Conservation (phyloP, 1,140 invertebrate genomes). For the Cydia pomonella region DNA sequence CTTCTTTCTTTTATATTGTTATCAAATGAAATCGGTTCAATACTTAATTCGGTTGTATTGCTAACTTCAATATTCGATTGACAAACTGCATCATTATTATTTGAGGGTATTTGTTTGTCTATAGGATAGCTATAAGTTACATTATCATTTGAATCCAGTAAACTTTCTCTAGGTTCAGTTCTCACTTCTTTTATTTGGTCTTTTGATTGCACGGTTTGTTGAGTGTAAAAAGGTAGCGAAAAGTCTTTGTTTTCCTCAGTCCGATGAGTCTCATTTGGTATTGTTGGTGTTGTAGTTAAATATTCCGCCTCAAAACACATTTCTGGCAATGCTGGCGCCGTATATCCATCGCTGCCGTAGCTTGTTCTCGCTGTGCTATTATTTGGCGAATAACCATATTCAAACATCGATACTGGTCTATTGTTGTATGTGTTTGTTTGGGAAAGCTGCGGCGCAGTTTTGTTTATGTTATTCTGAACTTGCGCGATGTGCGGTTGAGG, state of each 20-base stretch:
- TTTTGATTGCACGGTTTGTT: background rate
- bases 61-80: background rate
- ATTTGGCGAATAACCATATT: constrained; percentile 43
- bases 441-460: constrained; percentile 38
- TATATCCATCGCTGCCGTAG: constrained; percentile 50
- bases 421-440: constrained; percentile 41
- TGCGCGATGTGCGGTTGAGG: constrained; percentile 30
- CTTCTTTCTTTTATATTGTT: background rate
- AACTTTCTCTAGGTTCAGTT: background rate
- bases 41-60: constrained; percentile 2
- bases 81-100: background rate
- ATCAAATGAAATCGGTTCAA: background rate
- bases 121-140: background rate
- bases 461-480: constrained; percentile 39
- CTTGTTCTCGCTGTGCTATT: constrained; percentile 37
- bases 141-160: background rate
- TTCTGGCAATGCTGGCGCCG: constrained; percentile 48
- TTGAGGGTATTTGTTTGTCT: background rate
- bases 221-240: background rate
- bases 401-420: constrained; percentile 51
- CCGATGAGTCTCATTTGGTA: constrained; percentile 34
- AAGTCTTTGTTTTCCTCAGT: constrained; percentile 26
- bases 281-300: constrained; percentile 41
- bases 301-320: constrained; percentile 59
- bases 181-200: background rate